Evolutionary conservation across 2,888 invertebrate species (phyloP).

Genomic region (Girardia tigrina): DNA sequence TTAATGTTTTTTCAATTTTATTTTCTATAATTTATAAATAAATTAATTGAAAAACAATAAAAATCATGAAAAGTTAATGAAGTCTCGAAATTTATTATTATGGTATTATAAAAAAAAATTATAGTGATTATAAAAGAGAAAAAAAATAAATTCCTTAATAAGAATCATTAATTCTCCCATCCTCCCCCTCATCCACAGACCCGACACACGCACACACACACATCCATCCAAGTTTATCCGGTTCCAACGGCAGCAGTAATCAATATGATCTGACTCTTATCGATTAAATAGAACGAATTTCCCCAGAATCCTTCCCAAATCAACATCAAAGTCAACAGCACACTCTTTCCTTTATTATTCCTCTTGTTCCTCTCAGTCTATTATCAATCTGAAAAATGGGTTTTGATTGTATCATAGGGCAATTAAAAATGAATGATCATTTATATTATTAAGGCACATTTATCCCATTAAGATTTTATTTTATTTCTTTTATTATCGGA

Average conservation of each 20-base stretch:
- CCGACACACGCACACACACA: too few species aligned
- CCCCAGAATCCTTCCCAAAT: neutral
- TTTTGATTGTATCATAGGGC: neutral
- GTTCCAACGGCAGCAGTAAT: neutral
- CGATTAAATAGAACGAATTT: neutral
- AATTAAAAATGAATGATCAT: constrained; percentile 16
- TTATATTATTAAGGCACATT: neutral
- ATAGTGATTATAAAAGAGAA: too few species aligned
- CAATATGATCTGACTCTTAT: neutral
- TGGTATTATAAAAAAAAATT: too few species aligned
- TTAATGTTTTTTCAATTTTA: too few species aligned
- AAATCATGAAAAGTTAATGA: too few species aligned
- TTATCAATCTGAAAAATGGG: neutral
- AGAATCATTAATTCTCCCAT: too few species aligned
- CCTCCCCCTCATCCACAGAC: too few species aligned
- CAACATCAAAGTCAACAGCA: neutral
- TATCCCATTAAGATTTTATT: neutral
- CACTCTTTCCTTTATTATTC: neutral
- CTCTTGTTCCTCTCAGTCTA: neutral
- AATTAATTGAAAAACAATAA: too few species aligned
- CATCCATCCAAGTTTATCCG: too few species aligned
- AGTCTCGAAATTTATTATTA: too few species aligned
- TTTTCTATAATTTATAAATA: too few species aligned
- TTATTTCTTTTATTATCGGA: neutral
- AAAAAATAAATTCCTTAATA: too few species aligned